These are phyloP conservation scores for Dicrostonyx torquatus DNA, from an alignment of 2,797 vertebrate species.

Conservation along the genomic window DNA sequence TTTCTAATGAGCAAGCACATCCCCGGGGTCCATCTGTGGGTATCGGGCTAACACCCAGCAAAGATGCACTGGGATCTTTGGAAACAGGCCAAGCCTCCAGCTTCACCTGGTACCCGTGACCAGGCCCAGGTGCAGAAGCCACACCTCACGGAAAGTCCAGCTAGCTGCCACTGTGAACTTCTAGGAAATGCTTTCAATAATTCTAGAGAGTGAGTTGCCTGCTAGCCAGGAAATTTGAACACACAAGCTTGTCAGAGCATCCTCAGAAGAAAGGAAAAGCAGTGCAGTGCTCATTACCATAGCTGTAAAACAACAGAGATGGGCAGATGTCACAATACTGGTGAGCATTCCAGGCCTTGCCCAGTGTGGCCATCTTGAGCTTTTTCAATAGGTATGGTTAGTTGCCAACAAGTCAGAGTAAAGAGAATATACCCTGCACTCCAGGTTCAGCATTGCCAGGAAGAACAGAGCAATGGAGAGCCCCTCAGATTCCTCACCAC, in stretches of 20 bases:
- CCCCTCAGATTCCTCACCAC: background rate
- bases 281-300: background rate
- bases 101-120: constrained; percentile 7
- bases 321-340: background rate
- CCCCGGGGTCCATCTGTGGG: background rate
- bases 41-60: background rate
- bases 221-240: constrained; percentile 50
- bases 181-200: constrained; percentile 67
- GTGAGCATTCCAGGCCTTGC: background rate
- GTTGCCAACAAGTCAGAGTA: constrained; percentile 28
- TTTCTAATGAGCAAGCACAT: background rate
- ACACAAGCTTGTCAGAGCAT: background rate
- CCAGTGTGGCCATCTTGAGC: background rate
- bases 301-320: background rate
- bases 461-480: background rate
- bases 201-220: background rate
- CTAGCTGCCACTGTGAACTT: constrained; percentile 56
- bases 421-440: background rate
- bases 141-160: constrained; percentile 60
- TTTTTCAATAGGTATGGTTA: constrained; percentile 25
- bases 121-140: background rate
- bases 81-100: constrained; percentile 58
- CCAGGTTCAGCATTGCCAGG: background rate
- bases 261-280: constrained; percentile 14
- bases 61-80: constrained; percentile 12